Evolutionary conservation across 1,140 invertebrate genomes (phyloP).

Genomic region (Maniola jurtina): DNA sequence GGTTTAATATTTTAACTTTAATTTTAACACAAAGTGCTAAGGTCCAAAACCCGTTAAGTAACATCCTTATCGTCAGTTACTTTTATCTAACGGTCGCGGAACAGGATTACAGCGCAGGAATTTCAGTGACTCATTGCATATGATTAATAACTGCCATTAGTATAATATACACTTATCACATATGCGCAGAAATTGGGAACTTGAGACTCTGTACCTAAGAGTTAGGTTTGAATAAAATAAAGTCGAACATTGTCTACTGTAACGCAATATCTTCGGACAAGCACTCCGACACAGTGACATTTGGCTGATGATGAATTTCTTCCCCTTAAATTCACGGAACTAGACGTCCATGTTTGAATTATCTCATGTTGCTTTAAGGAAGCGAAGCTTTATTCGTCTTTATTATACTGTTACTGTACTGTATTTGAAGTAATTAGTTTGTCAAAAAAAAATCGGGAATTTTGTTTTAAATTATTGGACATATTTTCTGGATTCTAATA

Average conservation of each 20-base stretch:
- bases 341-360: conserved; percentile 14
- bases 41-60: neutral
- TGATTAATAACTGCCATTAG: conserved; percentile 40
- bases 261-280: conserved; percentile 18
- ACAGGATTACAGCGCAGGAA: conserved; percentile 37
- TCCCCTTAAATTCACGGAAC: neutral
- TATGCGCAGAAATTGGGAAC: conserved; percentile 2
- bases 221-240: conserved; percentile 8
- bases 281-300: conserved; percentile 19
- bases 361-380: conserved; percentile 25
- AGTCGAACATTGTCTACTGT: conserved; percentile 5
- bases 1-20: neutral
- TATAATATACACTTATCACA: conserved; percentile 12
- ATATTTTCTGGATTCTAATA: too few relatives aligned
- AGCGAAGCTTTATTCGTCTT: neutral
- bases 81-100: conserved; percentile 35
- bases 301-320: conserved; percentile 28
- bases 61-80: conserved; percentile 15
- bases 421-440: too few relatives aligned
- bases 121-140: conserved; percentile 42
- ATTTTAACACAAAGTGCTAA: conserved; percentile 1
- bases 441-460: too few relatives aligned
- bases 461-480: too few relatives aligned
- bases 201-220: neutral
- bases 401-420: neutral